Evolutionary conservation across 2,113 vertebrate species (phyloP).

Genomic region (Sprattus sprattus): DNA sequence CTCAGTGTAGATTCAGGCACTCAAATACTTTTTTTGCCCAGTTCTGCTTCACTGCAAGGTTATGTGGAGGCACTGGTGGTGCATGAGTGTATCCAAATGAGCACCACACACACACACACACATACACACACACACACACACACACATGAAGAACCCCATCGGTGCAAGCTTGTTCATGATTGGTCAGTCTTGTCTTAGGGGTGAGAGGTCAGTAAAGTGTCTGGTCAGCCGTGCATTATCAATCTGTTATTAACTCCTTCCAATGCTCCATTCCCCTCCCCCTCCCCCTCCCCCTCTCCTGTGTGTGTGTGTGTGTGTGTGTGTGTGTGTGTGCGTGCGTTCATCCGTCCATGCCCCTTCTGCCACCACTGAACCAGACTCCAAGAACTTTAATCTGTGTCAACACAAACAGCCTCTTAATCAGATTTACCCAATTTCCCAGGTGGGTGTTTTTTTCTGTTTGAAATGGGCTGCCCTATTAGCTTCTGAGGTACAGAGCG

Average conservation of each 20-base stretch:
- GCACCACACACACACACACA: no score
- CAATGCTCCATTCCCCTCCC: no score
- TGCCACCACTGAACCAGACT: conserved; percentile 4
- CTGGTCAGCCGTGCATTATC: neutral
- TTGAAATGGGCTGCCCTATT: neutral
- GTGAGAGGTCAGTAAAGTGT: neutral
- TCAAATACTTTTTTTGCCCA: no score
- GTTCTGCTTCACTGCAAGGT: no score
- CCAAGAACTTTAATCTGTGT: conserved; percentile 18
- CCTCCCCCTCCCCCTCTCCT: neutral
- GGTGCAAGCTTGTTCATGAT: neutral
- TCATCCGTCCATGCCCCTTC: neutral
- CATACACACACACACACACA: no score
- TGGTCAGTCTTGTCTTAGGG: neutral
- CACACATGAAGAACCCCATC: no score
- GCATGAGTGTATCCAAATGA: no score
- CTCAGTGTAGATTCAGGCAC: no score
- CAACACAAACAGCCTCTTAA: conserved; percentile 26
- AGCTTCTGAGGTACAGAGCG: neutral
- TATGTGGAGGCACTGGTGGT: no score
- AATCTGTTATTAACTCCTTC: neutral
- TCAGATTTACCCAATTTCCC: conserved; percentile 16
- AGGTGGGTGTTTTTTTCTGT: neutral
- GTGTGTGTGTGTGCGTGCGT: neutral
- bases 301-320: neutral